A percentile compares a stretch with the other conserved stretches of the same genome.
Conservation (phyloP, 1,140 invertebrate species). For the Protaetia brevitarsis region DNA sequence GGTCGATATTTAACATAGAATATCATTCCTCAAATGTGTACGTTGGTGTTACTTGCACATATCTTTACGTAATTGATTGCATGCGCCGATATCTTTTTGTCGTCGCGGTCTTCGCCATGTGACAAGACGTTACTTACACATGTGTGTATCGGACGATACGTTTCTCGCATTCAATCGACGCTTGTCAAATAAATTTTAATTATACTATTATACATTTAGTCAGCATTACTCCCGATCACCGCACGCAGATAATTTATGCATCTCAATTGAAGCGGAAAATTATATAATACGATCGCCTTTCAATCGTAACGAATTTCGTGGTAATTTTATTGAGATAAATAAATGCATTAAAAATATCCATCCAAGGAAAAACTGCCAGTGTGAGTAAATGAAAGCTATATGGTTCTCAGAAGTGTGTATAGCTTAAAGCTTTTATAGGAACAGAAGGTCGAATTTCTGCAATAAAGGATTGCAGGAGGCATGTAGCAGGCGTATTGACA, state of each 20-base stretch:
- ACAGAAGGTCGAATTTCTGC: too few species aligned
- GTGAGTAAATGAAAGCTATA: too few species aligned
- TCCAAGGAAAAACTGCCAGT: too few species aligned
- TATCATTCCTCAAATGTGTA: constrained; percentile 10
- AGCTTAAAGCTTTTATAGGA: too few species aligned
- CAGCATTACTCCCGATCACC: neutral
- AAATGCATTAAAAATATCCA: too few species aligned
- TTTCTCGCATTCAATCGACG: neutral
- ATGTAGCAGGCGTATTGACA: too few species aligned
- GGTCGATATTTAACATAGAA: constrained; percentile 15
- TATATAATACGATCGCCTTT: too few species aligned
- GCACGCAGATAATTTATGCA: neutral
- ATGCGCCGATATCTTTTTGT: neutral
- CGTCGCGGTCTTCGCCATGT: neutral
- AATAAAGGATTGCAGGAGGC: too few species aligned
- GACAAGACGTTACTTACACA: neutral
- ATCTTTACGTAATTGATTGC: constrained; percentile 9
- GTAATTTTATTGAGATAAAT: too few species aligned
- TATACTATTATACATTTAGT: neutral
- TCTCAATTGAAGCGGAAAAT: neutral
- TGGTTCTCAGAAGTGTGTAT: too few species aligned
- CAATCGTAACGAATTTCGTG: too few species aligned
- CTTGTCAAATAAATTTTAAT: constrained; percentile 8
- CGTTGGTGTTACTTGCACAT: constrained; percentile 8
- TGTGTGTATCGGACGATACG: neutral